phyloP scores from a whole-genome alignment of 2,113 vertebrate species.

The Cromileptes altivelis region DNA sequence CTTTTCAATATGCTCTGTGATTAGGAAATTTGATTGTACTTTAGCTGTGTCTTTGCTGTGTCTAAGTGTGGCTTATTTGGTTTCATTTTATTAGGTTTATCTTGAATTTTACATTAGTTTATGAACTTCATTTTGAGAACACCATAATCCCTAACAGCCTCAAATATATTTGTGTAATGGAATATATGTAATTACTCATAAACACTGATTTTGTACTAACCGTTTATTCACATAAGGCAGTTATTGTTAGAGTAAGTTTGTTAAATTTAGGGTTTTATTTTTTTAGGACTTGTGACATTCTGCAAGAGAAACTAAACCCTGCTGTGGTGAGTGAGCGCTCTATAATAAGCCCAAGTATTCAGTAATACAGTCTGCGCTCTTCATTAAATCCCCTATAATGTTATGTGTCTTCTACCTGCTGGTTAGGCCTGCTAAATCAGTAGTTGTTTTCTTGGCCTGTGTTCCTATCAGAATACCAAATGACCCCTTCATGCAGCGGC shows the following conservation, averaged over 20 bases:
- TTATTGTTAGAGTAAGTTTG: not conserved
- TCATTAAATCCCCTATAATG: constrained; percentile 62
- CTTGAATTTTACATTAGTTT: not conserved
- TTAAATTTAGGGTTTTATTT: constrained; percentile 38
- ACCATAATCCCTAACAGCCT: not conserved
- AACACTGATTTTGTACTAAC: not conserved
- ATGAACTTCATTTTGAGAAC: not conserved
- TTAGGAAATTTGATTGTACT: not conserved
- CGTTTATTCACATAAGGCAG: not conserved
- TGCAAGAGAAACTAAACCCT: constrained; percentile 60
- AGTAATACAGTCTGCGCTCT: constrained; percentile 57
- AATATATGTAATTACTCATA: not conserved
- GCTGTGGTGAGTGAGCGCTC: constrained; percentile 52
- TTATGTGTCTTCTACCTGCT: constrained; percentile 55
- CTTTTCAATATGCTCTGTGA: not conserved
- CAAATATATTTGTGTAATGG: not conserved
- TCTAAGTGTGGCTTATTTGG: not conserved
- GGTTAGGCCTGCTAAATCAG: constrained; percentile 47
- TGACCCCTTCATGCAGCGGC: not conserved
- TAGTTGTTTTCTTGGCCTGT: constrained; percentile 41
- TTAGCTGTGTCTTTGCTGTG: not conserved
- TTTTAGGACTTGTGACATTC: constrained; percentile 58
- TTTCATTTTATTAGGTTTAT: not conserved
- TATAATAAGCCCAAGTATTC: constrained; percentile 72
- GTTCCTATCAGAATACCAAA: constrained; percentile 27